These are phyloP conservation scores for Ethmia dodecea DNA, from an alignment of 2,888 invertebrate genomes.

Conservation along the genomic window DNA sequence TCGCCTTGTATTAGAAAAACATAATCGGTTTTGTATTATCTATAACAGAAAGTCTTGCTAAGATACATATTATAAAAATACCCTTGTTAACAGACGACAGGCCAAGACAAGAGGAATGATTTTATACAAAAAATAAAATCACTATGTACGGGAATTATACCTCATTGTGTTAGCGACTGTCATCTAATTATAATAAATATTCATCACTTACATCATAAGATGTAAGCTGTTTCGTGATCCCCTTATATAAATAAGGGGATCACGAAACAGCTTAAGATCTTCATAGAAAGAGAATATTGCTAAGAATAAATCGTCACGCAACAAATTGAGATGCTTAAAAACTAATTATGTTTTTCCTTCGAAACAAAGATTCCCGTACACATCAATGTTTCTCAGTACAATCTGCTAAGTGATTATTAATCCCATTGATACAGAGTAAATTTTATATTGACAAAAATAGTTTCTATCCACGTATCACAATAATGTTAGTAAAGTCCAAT, in stretches of 20 bases:
- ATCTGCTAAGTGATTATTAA: conserved; percentile 40
- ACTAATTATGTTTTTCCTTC: conserved; percentile 70
- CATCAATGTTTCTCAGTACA: conserved; percentile 60
- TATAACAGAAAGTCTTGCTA: conserved; percentile 55
- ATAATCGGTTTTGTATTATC: conserved; percentile 60
- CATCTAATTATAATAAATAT: conserved; percentile 68
- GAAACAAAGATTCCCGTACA: conserved; percentile 76
- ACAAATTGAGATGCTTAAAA: too few species aligned
- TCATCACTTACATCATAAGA: too few species aligned
- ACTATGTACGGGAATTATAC: conserved; percentile 64
- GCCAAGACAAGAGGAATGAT: conserved; percentile 75
- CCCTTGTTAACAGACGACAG: conserved; percentile 63
- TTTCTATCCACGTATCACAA: conserved; percentile 58
- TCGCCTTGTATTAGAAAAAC: conserved; percentile 59
- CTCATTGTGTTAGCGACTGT: conserved; percentile 73
- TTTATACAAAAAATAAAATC: conserved; percentile 77
- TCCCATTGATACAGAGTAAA: conserved; percentile 61
- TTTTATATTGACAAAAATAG: conserved; percentile 52
- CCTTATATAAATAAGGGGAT: conserved; percentile 45
- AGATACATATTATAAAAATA: conserved; percentile 59
- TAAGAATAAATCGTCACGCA: conserved; percentile 8
- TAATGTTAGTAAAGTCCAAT: conserved; percentile 59
- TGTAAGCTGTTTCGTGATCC: too few species aligned
- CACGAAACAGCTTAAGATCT: conserved; percentile 36
- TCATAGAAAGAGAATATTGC: conserved; percentile 9